These are phyloP conservation scores for Connochaetes taurinus DNA, from an alignment of 2,113 vertebrate genomes.

Conservation along the genomic window DNA sequence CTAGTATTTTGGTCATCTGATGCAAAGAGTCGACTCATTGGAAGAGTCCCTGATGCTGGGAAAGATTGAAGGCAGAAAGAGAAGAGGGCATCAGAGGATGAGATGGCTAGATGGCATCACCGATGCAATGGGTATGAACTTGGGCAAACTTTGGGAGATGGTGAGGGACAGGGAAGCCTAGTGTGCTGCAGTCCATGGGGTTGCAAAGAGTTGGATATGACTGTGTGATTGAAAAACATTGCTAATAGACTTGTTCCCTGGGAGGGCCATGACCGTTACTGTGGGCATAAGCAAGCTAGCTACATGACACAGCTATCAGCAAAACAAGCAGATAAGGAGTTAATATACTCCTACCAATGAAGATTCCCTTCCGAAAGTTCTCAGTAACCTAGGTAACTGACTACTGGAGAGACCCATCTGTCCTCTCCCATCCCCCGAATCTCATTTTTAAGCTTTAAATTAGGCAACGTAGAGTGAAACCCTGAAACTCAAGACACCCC, in stretches of 20 bases:
- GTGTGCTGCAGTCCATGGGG: neutral
- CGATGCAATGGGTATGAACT: neutral
- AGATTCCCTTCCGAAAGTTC: neutral
- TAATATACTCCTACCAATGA: neutral
- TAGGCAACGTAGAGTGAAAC: neutral
- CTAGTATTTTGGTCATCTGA: neutral
- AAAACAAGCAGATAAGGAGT: neutral
- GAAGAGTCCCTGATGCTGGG: neutral
- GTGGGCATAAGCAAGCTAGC: neutral
- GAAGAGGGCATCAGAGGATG: neutral
- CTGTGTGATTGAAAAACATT: neutral
- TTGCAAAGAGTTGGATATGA: neutral
- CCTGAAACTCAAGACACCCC: neutral
- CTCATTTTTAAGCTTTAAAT: neutral
- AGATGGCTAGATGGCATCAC: neutral
- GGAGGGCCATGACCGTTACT: neutral
- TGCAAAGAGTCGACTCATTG: accelerated
- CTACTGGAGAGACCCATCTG: neutral
- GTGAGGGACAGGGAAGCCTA: neutral
- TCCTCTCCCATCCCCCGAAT: neutral
- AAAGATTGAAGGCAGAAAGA: neutral
- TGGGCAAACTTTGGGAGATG: neutral
- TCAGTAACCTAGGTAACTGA: neutral
- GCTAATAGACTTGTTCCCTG: neutral
- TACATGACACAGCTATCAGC: neutral